These are phyloP conservation scores for Acropora yongei DNA, from an alignment of 64 coral and sea anemone species.

Conservation along the genomic window DNA sequence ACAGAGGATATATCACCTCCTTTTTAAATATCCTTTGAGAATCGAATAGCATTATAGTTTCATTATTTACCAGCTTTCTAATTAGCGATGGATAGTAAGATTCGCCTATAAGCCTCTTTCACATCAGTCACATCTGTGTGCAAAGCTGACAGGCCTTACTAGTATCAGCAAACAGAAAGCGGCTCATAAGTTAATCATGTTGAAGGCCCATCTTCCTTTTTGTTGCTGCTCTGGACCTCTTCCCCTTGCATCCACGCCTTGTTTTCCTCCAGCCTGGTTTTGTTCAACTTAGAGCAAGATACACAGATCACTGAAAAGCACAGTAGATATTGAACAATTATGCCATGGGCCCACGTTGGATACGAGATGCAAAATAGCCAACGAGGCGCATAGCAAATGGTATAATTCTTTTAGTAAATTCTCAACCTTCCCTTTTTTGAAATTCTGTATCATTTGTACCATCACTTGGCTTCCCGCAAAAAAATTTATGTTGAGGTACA, in stretches of 20 bases:
- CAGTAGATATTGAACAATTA: neutral
- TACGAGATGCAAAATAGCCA: no score
- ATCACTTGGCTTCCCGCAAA: no score
- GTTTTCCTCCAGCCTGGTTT: conserved; percentile 39
- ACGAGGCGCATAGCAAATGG: no score
- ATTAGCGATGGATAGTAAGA: neutral
- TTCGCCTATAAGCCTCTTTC: neutral
- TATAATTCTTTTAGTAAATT: no score
- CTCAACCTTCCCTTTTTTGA: no score
- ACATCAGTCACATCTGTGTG: neutral
- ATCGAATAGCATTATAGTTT: no score
- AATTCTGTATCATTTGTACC: no score
- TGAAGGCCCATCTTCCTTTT: conserved; percentile 33
- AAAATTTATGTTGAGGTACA: no score
- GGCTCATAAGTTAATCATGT: conserved; percentile 38
- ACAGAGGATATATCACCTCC: no score
- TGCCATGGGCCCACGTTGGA: no score
- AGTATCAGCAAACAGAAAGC: neutral
- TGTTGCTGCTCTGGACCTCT: neutral
- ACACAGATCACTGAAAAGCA: conserved; percentile 72
- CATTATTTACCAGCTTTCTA: no score
- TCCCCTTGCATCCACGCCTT: conserved; percentile 37
- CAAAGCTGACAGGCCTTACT: neutral
- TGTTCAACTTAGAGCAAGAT: conserved; percentile 56
- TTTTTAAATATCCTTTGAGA: no score